Evolutionary conservation across 1,140 invertebrate species (phyloP).

Genomic region (Trachymyrmex septentrionalis): DNA sequence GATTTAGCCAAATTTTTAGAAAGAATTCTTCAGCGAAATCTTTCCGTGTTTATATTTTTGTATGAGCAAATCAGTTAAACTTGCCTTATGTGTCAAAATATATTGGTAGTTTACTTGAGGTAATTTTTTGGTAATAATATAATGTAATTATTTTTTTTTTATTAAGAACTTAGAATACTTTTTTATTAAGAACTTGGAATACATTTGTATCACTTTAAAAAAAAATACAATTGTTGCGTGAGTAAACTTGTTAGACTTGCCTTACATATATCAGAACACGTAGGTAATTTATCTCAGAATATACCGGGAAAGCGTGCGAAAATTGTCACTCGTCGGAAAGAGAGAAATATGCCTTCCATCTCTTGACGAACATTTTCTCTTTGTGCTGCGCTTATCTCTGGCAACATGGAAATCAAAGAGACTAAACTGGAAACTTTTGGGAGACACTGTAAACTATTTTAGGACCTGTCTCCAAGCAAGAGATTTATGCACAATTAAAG

Average conservation of each 20-base stretch:
- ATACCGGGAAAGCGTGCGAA: background rate
- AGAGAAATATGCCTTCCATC: constrained; percentile 7
- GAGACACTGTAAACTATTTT: constrained; percentile 29
- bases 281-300: constrained; percentile 13
- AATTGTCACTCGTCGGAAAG: constrained; percentile 40
- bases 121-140: no score
- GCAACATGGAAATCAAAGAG: constrained; percentile 49
- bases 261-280: background rate
- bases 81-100: background rate
- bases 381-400: constrained; percentile 37
- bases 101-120: background rate
- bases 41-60: background rate
- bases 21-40: no score
- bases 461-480: background rate
- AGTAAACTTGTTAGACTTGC: background rate
- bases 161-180: no score
- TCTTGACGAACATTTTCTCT: constrained; percentile 42
- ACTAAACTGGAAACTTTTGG: constrained; percentile 43
- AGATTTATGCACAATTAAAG: constrained; percentile 39
- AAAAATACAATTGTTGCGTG: background rate
- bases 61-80: background rate
- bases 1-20: no score
- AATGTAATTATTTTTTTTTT: no score
- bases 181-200: no score
- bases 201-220: background rate